Evolutionary conservation across 2,888 invertebrate genomes (phyloP), one percentile per base, ranked within the genome.

Genomic region (Torymus aiolomorphi): DNA sequence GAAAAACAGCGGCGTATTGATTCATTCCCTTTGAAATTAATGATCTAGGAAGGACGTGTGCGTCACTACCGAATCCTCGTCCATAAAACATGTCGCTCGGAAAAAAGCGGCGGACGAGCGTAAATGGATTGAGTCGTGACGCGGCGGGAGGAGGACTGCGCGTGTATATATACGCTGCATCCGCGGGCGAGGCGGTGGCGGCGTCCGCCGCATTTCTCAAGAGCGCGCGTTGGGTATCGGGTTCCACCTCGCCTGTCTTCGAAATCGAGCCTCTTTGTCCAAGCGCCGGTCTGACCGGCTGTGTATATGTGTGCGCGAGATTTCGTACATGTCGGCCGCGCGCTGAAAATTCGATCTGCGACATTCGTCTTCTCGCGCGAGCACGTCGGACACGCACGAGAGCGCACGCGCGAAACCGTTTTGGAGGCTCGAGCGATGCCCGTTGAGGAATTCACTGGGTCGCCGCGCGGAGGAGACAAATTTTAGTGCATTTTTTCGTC

Each of bases 261-360:
- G 76, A 54, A 70, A 70, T 63, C 76, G 76, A 76, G 56, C 52
- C 56, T 62, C 76, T 76, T 69, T 76, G 61, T 76, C 69, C 62
- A 8, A 4, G 18, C 31, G 11, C 24, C 31, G 52, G 42, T 16
- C 31, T 24, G 31, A 31, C 31, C 1, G 11, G 63, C 65, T 24
- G n/a, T 56, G 42, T 14, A 52, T 31, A 31, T 24, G 16, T 54
- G 54, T 31, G 51, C 51, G 20, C 24, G n/a, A 16, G 52, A n/a
- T n/a, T 11, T 18, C n/a, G 20, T 61, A 13, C 31, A 31, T 31
- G 31, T 31, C 31, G 31, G 31, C 31, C 31, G 31, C 57, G 16
- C 74, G 12, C 57, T 51, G 67, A 66, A 76, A 76, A 69, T 76
- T 76, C 76, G 76, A 76, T 76, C 69, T 76, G 62, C 76, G 70